A percentile compares a stretch with the other conserved stretches of the same genome.
These are phyloP conservation scores for Protophormia terraenovae DNA, from an alignment of 2,888 invertebrate genomes.

Conservation along the genomic window DNA sequence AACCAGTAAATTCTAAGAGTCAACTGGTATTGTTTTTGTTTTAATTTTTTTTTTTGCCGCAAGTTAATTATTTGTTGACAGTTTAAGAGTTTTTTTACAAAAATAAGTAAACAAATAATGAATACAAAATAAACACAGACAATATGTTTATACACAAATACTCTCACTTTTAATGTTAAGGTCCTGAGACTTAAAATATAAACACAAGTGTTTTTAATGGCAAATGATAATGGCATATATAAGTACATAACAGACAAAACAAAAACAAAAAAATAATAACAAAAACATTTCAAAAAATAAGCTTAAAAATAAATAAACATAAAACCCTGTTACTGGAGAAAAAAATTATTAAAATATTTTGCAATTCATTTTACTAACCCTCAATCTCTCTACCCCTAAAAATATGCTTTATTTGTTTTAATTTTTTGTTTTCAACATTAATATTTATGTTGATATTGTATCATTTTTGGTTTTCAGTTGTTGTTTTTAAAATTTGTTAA, in stretches of 20 bases:
- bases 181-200: constrained; percentile 23
- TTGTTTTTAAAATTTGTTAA: neutral
- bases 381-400: constrained; percentile 39
- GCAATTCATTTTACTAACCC: no score
- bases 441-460: constrained; percentile 50
- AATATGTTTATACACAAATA: constrained; percentile 37
- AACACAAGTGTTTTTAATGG: constrained; percentile 66
- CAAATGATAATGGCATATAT: constrained; percentile 53
- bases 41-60: constrained; percentile 5
- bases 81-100: neutral
- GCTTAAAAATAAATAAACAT: constrained; percentile 47
- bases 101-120: constrained; percentile 37
- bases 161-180: constrained; percentile 29
- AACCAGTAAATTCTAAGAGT: constrained; percentile 45
- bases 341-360: constrained; percentile 2
- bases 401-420: constrained; percentile 54
- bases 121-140: constrained; percentile 57
- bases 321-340: constrained; percentile 12
- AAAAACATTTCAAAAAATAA: constrained; percentile 45
- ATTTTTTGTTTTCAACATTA: constrained; percentile 22
- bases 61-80: constrained; percentile 65
- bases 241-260: neutral
- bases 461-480: constrained; percentile 30
- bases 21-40: neutral
- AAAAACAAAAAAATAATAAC: neutral